Evolutionary conservation across 2,797 vertebrate species (phyloP).

Genomic region (Microtus obscurus): DNA sequence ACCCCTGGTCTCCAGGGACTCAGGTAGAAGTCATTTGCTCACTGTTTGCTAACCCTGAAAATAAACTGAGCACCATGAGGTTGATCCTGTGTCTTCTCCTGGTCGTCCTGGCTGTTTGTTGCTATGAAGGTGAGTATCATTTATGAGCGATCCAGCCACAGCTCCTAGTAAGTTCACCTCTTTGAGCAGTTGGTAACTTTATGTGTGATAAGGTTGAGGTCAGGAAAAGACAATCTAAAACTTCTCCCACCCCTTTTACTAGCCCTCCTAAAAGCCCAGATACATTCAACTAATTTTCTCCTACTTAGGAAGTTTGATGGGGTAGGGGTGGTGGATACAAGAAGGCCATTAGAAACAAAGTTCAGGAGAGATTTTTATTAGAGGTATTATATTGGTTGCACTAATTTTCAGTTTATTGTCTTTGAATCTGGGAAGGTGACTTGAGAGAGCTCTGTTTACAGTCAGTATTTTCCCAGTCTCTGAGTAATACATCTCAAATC

Average conservation of each 20-base stretch:
- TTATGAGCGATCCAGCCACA: background rate
- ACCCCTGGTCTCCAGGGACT: background rate
- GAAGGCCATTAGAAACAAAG: background rate
- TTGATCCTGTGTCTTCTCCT: background rate
- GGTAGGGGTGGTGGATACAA: background rate
- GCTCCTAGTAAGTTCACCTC: background rate
- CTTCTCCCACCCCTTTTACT: background rate
- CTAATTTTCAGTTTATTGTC: background rate
- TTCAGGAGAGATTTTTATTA: background rate
- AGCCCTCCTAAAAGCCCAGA: background rate
- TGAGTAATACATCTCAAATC: background rate
- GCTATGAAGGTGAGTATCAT: slow-evolving; percentile 3
- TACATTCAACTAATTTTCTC: background rate
- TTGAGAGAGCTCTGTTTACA: background rate
- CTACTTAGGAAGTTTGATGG: background rate
- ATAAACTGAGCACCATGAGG: slow-evolving; percentile 1
- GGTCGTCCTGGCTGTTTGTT: slow-evolving; percentile 43
- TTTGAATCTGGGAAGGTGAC: background rate
- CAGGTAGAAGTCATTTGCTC: background rate
- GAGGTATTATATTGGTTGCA: background rate
- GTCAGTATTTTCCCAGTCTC: background rate
- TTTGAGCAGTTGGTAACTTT: background rate
- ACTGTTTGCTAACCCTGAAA: background rate
- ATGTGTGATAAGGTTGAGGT: background rate
- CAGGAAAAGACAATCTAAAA: background rate